These are phyloP conservation scores for Sebastes diaconus DNA, from an alignment of 2,797 vertebrate genomes.

Conservation along the genomic window DNA sequence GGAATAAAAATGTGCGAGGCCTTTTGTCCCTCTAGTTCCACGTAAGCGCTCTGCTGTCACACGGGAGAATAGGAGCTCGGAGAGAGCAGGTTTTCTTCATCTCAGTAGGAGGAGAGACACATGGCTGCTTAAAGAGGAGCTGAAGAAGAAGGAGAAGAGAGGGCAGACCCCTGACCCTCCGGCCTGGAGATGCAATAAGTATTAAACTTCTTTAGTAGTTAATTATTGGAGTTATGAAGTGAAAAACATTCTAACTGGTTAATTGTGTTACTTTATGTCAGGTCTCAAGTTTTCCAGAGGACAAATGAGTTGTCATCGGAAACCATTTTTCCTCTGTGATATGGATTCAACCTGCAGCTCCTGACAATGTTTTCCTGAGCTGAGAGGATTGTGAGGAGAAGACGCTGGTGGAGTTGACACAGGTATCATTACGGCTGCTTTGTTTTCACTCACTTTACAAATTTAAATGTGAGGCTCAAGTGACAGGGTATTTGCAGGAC, in stretches of 20 bases:
- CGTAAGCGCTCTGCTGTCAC: conserved; percentile 30
- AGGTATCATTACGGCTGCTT: conserved; percentile 25
- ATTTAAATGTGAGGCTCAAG: background rate
- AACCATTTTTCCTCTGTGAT: background rate
- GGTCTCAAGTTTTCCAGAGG: background rate
- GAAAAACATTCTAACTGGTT: background rate
- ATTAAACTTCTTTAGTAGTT: background rate
- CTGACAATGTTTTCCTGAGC: conserved; percentile 12
- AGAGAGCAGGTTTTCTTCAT: conserved; percentile 29
- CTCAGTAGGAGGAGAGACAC: conserved; percentile 17
- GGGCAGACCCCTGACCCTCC: background rate
- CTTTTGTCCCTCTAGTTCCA: conserved; percentile 70
- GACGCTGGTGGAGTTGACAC: background rate
- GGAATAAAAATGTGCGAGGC: conserved; percentile 77
- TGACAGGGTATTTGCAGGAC: background rate
- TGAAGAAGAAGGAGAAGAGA: background rate
- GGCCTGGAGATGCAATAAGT: conserved; percentile 41
- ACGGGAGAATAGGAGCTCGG: conserved; percentile 41
- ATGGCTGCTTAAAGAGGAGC: conserved; percentile 34
- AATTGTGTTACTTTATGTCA: background rate
- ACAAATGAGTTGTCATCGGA: background rate
- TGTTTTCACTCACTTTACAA: background rate
- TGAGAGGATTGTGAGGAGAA: conserved; percentile 11
- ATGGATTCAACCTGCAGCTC: conserved; percentile 28
- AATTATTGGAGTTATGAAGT: background rate